Conservation (phyloP, 2,113 vertebrate genomes). For the Ochotona curzoniae region DNA sequence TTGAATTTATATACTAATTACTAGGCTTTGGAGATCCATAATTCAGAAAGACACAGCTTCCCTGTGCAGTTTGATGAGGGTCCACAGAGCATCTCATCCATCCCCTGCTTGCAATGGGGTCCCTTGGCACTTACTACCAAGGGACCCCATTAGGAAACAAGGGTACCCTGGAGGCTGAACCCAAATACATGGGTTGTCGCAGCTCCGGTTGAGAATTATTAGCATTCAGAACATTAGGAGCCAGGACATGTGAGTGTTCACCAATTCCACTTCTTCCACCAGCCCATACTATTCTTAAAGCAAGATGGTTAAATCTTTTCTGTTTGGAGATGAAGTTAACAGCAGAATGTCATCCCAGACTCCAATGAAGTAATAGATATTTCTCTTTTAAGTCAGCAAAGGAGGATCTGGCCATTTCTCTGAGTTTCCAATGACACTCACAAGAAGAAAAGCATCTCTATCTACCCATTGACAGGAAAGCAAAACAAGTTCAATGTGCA, state of each 20-base stretch:
- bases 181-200: slow-evolving; percentile 62
- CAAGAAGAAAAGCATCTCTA: slow-evolving; percentile 25
- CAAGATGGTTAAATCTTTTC: slow-evolving; percentile 56
- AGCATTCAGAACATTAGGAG: slow-evolving; percentile 79
- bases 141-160: slow-evolving; percentile 88
- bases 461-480: background rate
- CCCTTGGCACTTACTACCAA: slow-evolving; percentile 82
- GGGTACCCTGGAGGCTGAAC: slow-evolving; percentile 81
- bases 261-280: slow-evolving; percentile 77
- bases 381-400: slow-evolving; percentile 46
- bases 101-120: slow-evolving; percentile 69
- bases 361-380: slow-evolving; percentile 75
- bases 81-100: slow-evolving; percentile 83
- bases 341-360: slow-evolving; percentile 53
- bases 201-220: slow-evolving; percentile 80
- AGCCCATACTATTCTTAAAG: slow-evolving; percentile 72
- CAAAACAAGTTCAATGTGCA: background rate
- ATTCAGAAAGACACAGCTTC: slow-evolving; percentile 72
- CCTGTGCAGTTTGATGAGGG: slow-evolving; percentile 69
- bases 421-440: slow-evolving; percentile 60
- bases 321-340: background rate
- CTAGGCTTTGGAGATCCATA: slow-evolving; percentile 61
- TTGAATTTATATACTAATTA: slow-evolving; percentile 59
- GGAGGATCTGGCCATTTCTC: slow-evolving; percentile 9
- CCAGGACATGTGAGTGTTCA: slow-evolving; percentile 77